A percentile compares a stretch with the other conserved stretches of the same genome.
Conservation (phyloP, 1,140 invertebrate species). For the Aphelinus atriplicis region DNA sequence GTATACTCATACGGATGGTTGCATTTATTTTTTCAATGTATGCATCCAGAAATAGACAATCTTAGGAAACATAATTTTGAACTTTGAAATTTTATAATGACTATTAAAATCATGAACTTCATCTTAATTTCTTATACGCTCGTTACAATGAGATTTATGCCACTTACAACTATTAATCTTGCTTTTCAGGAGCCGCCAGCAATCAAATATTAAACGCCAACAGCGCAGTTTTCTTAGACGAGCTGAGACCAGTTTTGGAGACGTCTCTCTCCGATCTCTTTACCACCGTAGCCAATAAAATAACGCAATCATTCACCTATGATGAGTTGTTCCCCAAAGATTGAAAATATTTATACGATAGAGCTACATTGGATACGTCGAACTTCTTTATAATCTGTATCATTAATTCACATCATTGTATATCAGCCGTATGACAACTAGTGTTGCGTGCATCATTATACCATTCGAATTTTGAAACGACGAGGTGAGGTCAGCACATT, state of each 20-base stretch:
- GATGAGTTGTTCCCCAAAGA: conserved; percentile 71
- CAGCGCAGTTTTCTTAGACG: conserved; percentile 71
- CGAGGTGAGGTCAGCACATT: neutral
- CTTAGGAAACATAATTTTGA: neutral
- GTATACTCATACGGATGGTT: too few relatives aligned
- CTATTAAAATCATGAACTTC: neutral
- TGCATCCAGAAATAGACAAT: too few relatives aligned
- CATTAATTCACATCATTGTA: too few relatives aligned
- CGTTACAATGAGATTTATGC: neutral
- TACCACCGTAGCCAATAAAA: conserved; percentile 75
- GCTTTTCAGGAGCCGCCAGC: conserved; percentile 55
- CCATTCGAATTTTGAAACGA: neutral
- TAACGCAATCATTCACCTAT: conserved; percentile 75
- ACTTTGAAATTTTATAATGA: conserved; percentile 8
- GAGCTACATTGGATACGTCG: too few relatives aligned
- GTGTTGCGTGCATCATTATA: too few relatives aligned
- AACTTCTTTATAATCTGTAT: too few relatives aligned
- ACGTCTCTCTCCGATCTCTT: conserved; percentile 72
- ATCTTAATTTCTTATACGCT: conserved; percentile 2
- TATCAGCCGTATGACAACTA: too few relatives aligned
- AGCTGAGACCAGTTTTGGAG: conserved; percentile 74
- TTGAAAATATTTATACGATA: too few relatives aligned
- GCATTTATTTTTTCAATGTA: too few relatives aligned
- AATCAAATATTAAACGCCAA: conserved; percentile 70
- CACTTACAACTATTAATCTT: neutral